Conservation (phyloP, 2,888 invertebrate species). For the Leucozona laternaria region DNA sequence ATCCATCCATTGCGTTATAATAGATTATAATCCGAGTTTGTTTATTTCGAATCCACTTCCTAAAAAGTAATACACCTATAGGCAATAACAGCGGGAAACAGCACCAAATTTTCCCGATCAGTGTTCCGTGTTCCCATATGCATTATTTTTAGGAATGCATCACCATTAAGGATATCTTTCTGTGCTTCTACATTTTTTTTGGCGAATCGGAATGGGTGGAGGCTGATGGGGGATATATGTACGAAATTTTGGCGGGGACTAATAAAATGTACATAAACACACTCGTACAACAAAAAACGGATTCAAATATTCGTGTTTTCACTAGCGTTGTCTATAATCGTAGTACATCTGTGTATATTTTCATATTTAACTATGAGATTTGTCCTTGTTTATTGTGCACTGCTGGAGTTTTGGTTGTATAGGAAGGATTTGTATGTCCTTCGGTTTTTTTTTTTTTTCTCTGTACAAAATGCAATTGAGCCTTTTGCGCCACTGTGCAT, state of each 20-base stretch:
- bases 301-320: conserved; percentile 63
- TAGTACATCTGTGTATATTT: conserved; percentile 21
- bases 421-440: conserved; percentile 9
- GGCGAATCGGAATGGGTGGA: background rate
- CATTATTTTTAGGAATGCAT: conserved; percentile 41
- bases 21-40: conserved; percentile 57
- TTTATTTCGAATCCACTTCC: conserved; percentile 43
- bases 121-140: conserved; percentile 5
- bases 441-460: background rate
- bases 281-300: conserved; percentile 41
- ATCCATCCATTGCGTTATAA: conserved; percentile 5
- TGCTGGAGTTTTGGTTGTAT: conserved; percentile 3
- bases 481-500: conserved; percentile 66
- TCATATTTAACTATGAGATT: conserved; percentile 61
- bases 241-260: conserved; percentile 36
- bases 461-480: conserved; percentile 61
- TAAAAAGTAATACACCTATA: conserved; percentile 46
- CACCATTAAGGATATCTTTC: conserved; percentile 37
- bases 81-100: conserved; percentile 45
- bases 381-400: conserved; percentile 65
- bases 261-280: too few relatives aligned
- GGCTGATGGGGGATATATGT: conserved; percentile 36
- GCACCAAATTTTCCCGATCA: conserved; percentile 32
- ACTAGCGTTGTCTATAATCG: conserved; percentile 33
- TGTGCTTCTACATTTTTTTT: background rate